Conservation (phyloP, 2,113 vertebrate genomes). For the Petromus typicus region DNA sequence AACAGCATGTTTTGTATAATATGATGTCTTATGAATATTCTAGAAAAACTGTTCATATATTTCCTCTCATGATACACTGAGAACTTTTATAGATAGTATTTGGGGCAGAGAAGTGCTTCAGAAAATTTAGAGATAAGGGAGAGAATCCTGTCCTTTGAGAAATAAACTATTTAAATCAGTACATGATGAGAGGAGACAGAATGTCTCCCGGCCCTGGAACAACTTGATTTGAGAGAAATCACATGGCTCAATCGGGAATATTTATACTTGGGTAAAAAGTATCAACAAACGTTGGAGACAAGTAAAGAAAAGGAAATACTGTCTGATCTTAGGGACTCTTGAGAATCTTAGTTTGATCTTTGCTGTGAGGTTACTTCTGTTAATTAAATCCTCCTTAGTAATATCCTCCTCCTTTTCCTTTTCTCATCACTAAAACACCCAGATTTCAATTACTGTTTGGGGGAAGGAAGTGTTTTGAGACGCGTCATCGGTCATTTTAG, state of each 20-base stretch:
- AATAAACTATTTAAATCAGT: constrained; percentile 39
- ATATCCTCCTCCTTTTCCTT: neutral
- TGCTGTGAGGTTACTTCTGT: neutral
- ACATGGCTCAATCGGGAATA: constrained; percentile 16
- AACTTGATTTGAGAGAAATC: neutral
- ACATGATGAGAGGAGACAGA: neutral
- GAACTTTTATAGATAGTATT: neutral
- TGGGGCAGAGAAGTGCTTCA: neutral
- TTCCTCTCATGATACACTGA: neutral
- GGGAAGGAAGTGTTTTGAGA: neutral
- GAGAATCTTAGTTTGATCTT: neutral
- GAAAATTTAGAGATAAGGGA: constrained; percentile 12
- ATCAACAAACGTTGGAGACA: neutral
- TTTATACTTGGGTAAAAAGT: constrained; percentile 26
- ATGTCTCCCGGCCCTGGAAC: neutral
- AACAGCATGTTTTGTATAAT: constrained; percentile 30
- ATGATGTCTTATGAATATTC: neutral
- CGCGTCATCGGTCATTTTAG: neutral
- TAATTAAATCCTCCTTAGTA: neutral
- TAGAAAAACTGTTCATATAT: neutral
- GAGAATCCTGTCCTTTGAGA: neutral
- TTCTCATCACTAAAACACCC: neutral
- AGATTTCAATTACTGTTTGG: neutral
- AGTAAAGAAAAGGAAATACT: neutral
- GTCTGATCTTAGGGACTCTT: neutral